A percentile compares a stretch with the other conserved stretches of the same genome.
phyloP scores from a whole-genome alignment of 2,797 vertebrate genomes.

The Hemitrygon akajei region DNA sequence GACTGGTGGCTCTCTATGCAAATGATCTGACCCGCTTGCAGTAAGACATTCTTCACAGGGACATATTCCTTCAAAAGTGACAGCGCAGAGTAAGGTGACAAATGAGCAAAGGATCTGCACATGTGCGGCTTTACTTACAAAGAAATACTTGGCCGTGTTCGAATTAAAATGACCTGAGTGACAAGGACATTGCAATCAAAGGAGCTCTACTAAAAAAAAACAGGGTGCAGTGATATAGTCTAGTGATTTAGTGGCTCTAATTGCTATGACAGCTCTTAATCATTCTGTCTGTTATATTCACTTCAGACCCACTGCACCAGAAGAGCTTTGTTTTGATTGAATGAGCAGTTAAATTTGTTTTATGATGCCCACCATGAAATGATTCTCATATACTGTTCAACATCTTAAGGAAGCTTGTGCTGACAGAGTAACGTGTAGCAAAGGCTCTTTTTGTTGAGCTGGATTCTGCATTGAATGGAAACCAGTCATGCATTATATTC shows the following conservation, averaged over 20 bases:
- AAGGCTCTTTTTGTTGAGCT: constrained; percentile 42
- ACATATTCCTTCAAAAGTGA: constrained; percentile 81
- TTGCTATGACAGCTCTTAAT: constrained; percentile 48
- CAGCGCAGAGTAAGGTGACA: constrained; percentile 81
- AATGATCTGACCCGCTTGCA: constrained; percentile 77
- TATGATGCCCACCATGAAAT: constrained; percentile 25
- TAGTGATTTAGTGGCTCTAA: constrained; percentile 43
- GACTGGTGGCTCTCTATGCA: constrained; percentile 76
- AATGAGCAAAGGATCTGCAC: constrained; percentile 75
- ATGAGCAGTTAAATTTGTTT: constrained; percentile 41
- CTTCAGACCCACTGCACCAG: constrained; percentile 41
- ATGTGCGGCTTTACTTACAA: constrained; percentile 62
- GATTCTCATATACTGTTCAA: constrained; percentile 36
- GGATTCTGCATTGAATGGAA: constrained; percentile 39
- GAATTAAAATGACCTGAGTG: constrained; percentile 72
- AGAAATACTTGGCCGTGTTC: constrained; percentile 59
- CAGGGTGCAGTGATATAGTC: constrained; percentile 39
- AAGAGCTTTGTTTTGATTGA: constrained; percentile 45
- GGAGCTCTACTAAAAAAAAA: constrained; percentile 39
- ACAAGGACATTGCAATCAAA: constrained; percentile 73
- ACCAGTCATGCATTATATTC: constrained; percentile 43
- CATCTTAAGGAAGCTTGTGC: constrained; percentile 39
- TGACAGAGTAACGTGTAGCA: constrained; percentile 47
- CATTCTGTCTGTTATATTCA: constrained; percentile 43
- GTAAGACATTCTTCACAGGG: constrained; percentile 90